Evolutionary conservation across 2,113 vertebrate genomes (phyloP), one percentile per base, ranked within the genome.

Genomic region (Anser cygnoides): DNA sequence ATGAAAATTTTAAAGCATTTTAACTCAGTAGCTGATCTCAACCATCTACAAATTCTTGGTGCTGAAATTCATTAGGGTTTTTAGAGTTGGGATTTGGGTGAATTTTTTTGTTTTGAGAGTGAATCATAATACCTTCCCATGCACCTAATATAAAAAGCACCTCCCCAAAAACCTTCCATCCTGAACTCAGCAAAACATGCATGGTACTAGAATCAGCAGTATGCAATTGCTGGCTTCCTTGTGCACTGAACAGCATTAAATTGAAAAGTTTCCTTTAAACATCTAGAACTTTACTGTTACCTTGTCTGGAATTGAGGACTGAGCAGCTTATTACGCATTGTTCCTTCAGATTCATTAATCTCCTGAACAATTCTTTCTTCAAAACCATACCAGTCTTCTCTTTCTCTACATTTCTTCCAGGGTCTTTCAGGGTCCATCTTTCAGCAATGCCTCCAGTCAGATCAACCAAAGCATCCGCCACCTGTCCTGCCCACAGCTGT

Each of bases 381-480:
- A 90, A 87, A 86, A 87, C 35, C 20, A 95, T n/a, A 10, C 94
- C 80, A 12, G 89, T 59, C 58, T 95, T 97, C 92, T 97, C 97
- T 44, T 91, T 96, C 61, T 95, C 95, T 1, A 70, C 25, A 55
- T 44, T 88, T 65, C 96, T 78, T 7, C 89, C 97, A 35, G 90
- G 33, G 21, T 49, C 83, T 91, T 97, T 98, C 79, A 99, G 92
- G 76, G 93, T 98, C 99, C 99, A 99, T 62, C 98, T 98, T 92
- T 99, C 99, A 2, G 98, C 98, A 46, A 99, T 96, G 61, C 99
- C 98, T 10, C 99, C 99, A 1, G 99, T 99, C 81, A 99, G 93
- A 95, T 99, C 99, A 89, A 99, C 99, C 66, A 99, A 93, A 63
- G 99, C 99, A 67, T 99, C 99, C 2, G 98, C 98, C 84, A 99